Base-by-base conservation (phyloP, 2,888 invertebrate species). In the Parasteatoda lunata region DNA sequence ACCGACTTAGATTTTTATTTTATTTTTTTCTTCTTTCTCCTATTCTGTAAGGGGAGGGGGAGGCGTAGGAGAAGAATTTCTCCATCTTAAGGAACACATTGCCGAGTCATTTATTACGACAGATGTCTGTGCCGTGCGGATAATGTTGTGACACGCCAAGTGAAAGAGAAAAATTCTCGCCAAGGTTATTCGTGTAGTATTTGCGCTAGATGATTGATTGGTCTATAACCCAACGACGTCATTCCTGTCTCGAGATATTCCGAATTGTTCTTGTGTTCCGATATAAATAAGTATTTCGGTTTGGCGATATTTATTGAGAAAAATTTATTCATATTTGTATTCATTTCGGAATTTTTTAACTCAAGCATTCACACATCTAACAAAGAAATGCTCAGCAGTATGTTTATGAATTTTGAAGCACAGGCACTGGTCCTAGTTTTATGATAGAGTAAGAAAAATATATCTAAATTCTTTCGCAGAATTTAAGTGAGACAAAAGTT, bases 41-140 rank as follows among this genome's bases (percentile, higher is more conserved):
- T 72, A 30, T 47, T 52, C 71, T 71, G 75, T 76, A 15, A 8
- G 85, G 84, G 52, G 45, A 9, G 54, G 51, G 59, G 30, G 45
- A 30, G 73, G 51, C 54, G 15, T 52, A 51, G 52, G 54, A 52
- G 77, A 69, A 84, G 72, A 85, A 85, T 80, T 85, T 80, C 85
- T 80, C 85, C 85, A 85, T 85, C 85, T 85, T 85, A 85, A 85
- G 85, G 85, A 85, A 85, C 85, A 85, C 85, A 85, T 85, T 85
- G 80, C 80, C 85, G 85, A 85, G 85, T 85, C 85, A 85, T 85
- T 85, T 85, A 85, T 85, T 80, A 85, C 85, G 85, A 80, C 85
- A 85, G 85, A 85, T 85, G 85, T 85, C 85, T 84, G 84, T 75
- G 84, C 84, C 75, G 75, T 68, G 85, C 85, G 85, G 85, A 85